phyloP scores from a whole-genome alignment of 1,140 invertebrate genomes.

The Orussus abietinus region DNA sequence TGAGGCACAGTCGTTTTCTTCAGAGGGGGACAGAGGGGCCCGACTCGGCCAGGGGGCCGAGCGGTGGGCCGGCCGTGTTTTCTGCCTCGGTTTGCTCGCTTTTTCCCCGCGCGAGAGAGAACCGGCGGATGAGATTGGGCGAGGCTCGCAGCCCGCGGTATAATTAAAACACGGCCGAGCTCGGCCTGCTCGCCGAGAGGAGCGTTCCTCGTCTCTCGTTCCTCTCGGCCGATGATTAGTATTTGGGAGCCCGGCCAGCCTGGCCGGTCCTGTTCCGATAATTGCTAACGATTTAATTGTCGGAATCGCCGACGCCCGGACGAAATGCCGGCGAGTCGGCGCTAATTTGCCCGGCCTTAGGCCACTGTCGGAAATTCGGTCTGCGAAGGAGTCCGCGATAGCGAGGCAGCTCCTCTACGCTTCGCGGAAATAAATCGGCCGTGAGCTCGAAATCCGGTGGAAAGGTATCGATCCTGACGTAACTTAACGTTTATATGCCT shows the following conservation, averaged over 20 bases:
- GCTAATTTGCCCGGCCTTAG: too few species aligned
- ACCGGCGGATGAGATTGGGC: slow-evolving; percentile 30
- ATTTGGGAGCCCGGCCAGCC: slow-evolving; percentile 21
- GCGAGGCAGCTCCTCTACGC: too few species aligned
- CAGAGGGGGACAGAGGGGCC: slow-evolving; percentile 25
- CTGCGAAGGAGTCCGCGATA: too few species aligned
- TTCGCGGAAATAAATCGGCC: too few species aligned
- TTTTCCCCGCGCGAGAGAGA: slow-evolving; percentile 21
- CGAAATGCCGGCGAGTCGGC: too few species aligned
- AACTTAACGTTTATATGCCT: too few species aligned
- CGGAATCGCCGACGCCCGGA: slow-evolving; percentile 17
- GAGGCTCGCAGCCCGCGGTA: slow-evolving; percentile 37
- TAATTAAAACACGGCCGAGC: slow-evolving; percentile 52
- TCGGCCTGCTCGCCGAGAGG: too few species aligned
- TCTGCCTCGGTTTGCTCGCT: slow-evolving; percentile 26
- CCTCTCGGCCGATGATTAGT: slow-evolving; percentile 28
- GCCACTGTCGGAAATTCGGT: too few species aligned
- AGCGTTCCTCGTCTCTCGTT: slow-evolving; percentile 4
- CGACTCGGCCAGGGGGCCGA: slow-evolving; percentile 36
- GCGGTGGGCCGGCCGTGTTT: slow-evolving; percentile 36
- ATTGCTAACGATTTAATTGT: slow-evolving; percentile 31
- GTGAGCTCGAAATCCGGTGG: too few species aligned
- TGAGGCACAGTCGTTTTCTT: background rate
- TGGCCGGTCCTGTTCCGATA: slow-evolving; percentile 18
- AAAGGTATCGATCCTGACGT: too few species aligned